Evolutionary conservation across 2,888 invertebrate species (phyloP).

Genomic region (Argyresthia albistria): DNA sequence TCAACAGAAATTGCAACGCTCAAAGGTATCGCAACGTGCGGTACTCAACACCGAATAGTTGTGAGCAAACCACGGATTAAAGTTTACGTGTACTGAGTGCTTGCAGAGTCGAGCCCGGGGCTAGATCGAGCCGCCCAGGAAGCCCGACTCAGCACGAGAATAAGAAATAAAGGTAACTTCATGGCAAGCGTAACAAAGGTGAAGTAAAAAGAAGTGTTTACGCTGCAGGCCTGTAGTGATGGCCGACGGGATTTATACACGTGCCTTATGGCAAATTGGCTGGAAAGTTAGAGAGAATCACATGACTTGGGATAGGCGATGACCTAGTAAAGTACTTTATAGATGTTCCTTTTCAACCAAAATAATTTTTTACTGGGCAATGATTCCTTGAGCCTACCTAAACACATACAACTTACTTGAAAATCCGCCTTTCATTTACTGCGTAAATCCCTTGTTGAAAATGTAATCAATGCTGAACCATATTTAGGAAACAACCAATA

Average conservation of each 20-base stretch:
- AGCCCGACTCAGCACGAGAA: constrained; percentile 66
- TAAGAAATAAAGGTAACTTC: constrained; percentile 59
- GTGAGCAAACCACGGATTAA: constrained; percentile 33
- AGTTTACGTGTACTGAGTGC: constrained; percentile 9
- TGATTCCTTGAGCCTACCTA: too few species aligned
- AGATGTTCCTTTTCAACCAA: too few species aligned
- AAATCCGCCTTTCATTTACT: too few species aligned
- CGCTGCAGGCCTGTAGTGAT: constrained; percentile 19
- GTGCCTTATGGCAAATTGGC: constrained; percentile 46
- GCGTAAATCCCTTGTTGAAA: too few species aligned
- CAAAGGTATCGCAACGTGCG: not conserved
- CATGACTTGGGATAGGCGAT: too few species aligned
- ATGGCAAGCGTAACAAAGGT: constrained; percentile 70
- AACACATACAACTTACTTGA: too few species aligned
- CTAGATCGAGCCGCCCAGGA: constrained; percentile 64
- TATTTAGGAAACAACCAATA: too few species aligned
- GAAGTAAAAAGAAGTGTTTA: constrained; percentile 60
- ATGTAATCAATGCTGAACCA: too few species aligned
- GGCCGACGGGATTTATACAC: constrained; percentile 41
- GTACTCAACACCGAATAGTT: constrained; percentile 21
- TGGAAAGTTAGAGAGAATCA: constrained; percentile 20
- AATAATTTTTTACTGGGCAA: too few species aligned
- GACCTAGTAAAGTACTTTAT: too few species aligned
- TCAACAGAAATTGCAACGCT: not conserved
- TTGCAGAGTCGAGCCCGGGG: constrained; percentile 30